phyloP scores from a whole-genome alignment of 2,797 vertebrate genomes.

The Macropus fuliginosus region DNA sequence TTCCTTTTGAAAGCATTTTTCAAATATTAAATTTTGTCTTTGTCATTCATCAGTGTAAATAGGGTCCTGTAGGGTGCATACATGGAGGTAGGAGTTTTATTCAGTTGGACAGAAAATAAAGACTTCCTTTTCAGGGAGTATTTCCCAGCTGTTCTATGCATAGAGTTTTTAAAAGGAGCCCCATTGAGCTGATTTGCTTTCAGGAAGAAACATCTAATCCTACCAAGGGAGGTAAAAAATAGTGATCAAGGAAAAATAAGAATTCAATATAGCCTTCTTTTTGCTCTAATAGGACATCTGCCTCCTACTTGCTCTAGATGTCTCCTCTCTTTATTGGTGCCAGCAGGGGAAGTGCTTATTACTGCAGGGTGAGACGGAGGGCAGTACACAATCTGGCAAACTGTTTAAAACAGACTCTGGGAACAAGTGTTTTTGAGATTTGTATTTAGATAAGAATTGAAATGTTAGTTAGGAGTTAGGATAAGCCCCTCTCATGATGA shows the following conservation, averaged over 20 bases:
- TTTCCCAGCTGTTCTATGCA: slow-evolving; percentile 37
- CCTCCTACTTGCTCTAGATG: slow-evolving; percentile 27
- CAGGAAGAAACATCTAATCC: neutral
- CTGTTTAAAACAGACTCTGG: slow-evolving; percentile 42
- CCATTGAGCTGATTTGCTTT: slow-evolving; percentile 15
- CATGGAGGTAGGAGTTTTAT: neutral
- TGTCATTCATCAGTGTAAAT: neutral
- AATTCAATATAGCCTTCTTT: slow-evolving; percentile 35
- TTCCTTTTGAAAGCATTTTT: neutral
- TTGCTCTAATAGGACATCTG: slow-evolving; percentile 47
- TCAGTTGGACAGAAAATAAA: neutral
- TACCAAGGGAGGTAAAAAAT: slow-evolving; percentile 26
- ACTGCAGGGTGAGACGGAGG: slow-evolving; percentile 56
- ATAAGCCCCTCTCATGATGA: slow-evolving; percentile 54
- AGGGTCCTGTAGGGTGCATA: neutral
- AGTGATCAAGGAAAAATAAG: slow-evolving; percentile 37
- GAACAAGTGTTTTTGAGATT: slow-evolving; percentile 52
- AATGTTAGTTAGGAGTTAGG: slow-evolving; percentile 56
- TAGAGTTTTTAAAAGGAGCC: slow-evolving; percentile 3
- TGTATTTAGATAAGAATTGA: slow-evolving; percentile 59
- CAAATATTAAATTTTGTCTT: neutral
- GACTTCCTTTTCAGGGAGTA: slow-evolving; percentile 17
- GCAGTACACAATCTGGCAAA: slow-evolving; percentile 53
- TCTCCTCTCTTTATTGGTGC: slow-evolving; percentile 28
- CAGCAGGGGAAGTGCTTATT: slow-evolving; percentile 60